Conservation (phyloP, 2,113 vertebrate species). For the Chionomys nivalis region DNA sequence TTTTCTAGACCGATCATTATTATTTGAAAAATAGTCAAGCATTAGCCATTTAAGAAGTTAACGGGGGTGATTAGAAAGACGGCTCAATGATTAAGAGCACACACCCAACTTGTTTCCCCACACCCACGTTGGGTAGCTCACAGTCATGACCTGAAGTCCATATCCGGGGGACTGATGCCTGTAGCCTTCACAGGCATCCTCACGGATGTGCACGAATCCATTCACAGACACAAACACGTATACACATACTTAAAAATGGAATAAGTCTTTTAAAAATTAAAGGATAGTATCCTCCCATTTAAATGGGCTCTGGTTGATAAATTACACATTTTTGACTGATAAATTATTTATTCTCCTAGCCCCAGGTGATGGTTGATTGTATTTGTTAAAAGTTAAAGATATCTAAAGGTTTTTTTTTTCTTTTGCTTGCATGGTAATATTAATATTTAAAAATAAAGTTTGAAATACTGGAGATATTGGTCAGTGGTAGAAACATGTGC, state of each 20-base stretch:
- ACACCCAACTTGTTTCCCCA: neutral
- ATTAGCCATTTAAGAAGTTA: neutral
- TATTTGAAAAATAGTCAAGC: neutral
- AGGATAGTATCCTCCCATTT: neutral
- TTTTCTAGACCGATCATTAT: neutral
- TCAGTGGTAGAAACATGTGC: neutral
- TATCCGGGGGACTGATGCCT: neutral
- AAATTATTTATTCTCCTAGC: neutral
- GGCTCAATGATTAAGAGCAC: too few relatives aligned
- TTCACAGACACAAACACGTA: neutral
- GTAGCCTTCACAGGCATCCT: too few relatives aligned
- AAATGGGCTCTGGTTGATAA: neutral
- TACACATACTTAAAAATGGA: neutral
- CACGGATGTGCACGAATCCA: neutral
- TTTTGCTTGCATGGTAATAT: neutral
- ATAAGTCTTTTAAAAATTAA: neutral
- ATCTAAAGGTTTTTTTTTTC: neutral
- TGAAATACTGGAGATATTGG: neutral
- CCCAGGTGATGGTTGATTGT: neutral
- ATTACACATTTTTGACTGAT: conserved; percentile 15
- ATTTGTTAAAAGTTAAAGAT: conserved; percentile 10
- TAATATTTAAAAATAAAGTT: conserved; percentile 33
- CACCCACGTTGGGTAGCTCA: neutral
- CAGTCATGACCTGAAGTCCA: neutral
- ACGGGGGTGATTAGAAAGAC: neutral